A percentile compares a stretch with the other conserved stretches of the same genome.
phyloP scores from a whole-genome alignment of 2,888 invertebrate species.

The Ichneumoninae sp. region DNA sequence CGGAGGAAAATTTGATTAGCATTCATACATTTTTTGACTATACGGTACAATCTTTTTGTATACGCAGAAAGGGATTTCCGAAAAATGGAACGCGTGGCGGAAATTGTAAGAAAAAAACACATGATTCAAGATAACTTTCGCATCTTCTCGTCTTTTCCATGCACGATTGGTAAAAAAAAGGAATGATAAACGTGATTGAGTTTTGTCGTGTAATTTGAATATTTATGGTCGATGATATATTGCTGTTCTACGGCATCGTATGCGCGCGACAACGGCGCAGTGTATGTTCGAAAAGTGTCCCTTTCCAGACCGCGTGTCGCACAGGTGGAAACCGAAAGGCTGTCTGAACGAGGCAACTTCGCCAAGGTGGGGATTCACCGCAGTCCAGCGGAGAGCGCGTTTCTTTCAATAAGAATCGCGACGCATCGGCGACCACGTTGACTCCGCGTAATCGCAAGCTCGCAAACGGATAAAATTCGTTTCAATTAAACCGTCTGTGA shows the following conservation, averaged over 20 bases:
- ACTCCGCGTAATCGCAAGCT: constrained; percentile 66
- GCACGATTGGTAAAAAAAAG: constrained; percentile 5
- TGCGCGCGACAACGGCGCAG: constrained; percentile 11
- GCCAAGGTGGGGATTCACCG: constrained; percentile 38
- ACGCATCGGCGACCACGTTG: constrained; percentile 65
- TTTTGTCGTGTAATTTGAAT: constrained; percentile 39
- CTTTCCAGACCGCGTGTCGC: constrained; percentile 66
- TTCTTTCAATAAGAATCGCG: constrained; percentile 71
- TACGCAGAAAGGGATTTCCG: neutral
- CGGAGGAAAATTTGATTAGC: no score
- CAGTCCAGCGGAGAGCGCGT: constrained; percentile 55
- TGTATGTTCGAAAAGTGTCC: constrained; percentile 40
- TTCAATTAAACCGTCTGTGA: constrained; percentile 2
- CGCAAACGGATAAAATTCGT: constrained; percentile 43
- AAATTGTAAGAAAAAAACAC: neutral
- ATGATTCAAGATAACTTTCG: neutral
- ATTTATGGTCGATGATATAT: constrained; percentile 35
- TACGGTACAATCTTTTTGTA: neutral
- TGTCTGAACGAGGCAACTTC: constrained; percentile 20
- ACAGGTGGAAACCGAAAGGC: constrained; percentile 59
- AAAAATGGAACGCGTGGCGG: neutral
- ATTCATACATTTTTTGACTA: neutral
- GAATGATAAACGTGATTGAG: constrained; percentile 13
- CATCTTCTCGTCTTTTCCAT: neutral
- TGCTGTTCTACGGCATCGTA: neutral